Base-by-base conservation (phyloP, 2,113 vertebrate genomes). In the Callipepla californica region DNA sequence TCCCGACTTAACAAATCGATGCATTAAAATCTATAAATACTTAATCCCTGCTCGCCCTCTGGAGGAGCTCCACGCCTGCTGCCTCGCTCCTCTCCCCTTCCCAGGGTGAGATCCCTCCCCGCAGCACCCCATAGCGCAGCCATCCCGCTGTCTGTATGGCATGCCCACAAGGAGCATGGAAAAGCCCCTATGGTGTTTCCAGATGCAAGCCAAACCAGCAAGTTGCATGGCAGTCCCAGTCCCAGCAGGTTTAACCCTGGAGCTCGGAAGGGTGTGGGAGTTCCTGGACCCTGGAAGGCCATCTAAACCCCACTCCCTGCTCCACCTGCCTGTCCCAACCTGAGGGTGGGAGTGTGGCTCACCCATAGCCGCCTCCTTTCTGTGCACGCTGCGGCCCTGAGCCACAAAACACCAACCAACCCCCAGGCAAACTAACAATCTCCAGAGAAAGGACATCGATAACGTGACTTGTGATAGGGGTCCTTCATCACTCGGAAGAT, bases 11-110 rank as follows among this genome's bases (percentile, higher is more conserved):
- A 95, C 92, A 96, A 96, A 97, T 96, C 85, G 88, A 87, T 95
- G 90, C 88, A 95, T 97, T 97, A 97, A 96, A 96, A 95, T 91
- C 93, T 91, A 97, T 97, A 97, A 97, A 98, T 97, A 97, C 98
- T 97, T 98, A 95, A 97, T 95, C 85, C 87, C 85, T 19, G 65
- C 79, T 93, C 89, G 85, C 79, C 92, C 92, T 97, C 55, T 59
- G 34, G 90, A 65, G 89, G 91, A 84, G n/a, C 74, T 88, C 62
- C 72, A 38, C 75, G 68, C 70, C 92, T 93, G 70, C 78, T 94
- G 93, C 77, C 59, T 76, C 53, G 16, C 5, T 10, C 45, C 36
- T 69, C 44, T 66, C 91, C 34, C 55, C 72, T 55, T 68, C 61
- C 80, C 91, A 68, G 0, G 0, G 16, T n/a, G 26, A 47, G 51